A percentile compares a stretch with the other conserved stretches of the same genome.
These are phyloP conservation scores for Beris chalybata DNA, from an alignment of 2,888 invertebrate species.

Conservation along the genomic window DNA sequence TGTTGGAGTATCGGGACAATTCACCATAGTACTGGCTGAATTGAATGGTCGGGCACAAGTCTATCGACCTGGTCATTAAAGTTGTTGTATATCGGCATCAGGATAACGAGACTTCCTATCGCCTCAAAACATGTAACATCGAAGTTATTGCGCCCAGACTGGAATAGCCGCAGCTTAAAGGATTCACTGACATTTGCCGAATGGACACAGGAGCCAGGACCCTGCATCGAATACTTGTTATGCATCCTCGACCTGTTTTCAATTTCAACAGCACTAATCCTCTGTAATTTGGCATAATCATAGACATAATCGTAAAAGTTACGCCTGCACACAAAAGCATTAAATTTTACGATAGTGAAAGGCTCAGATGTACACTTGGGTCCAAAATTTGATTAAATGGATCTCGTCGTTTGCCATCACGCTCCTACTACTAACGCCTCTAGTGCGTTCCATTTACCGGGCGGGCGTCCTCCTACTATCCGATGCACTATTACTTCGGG, in stretches of 20 bases:
- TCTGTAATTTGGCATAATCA: conserved; percentile 44
- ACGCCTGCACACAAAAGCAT: conserved; percentile 34
- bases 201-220: not conserved
- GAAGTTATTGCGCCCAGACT: too few species aligned
- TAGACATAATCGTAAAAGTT: conserved; percentile 44
- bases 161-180: too few species aligned
- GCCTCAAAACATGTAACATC: too few species aligned
- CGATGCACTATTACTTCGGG: conserved; percentile 11
- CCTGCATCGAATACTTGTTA: not conserved
- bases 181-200: too few species aligned
- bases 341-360: conserved; percentile 38
- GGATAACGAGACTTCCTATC: too few species aligned
- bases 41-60: too few species aligned
- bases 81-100: too few species aligned
- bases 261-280: conserved; percentile 41
- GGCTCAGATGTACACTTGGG: conserved; percentile 38
- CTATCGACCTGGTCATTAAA: too few species aligned
- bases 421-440: conserved; percentile 4
- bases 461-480: not conserved
- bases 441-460: conserved; percentile 14
- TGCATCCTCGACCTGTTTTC: conserved; percentile 32
- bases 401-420: conserved; percentile 22
- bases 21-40: too few species aligned
- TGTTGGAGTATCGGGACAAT: not conserved
- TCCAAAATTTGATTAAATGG: conserved; percentile 39